Percentiles rank a stretch among this genome's conserved stretches.
Evolutionary conservation across 35 echinoderm and acorn worm species (phyloP).

Genomic region (Holothuria glaberrima): DNA sequence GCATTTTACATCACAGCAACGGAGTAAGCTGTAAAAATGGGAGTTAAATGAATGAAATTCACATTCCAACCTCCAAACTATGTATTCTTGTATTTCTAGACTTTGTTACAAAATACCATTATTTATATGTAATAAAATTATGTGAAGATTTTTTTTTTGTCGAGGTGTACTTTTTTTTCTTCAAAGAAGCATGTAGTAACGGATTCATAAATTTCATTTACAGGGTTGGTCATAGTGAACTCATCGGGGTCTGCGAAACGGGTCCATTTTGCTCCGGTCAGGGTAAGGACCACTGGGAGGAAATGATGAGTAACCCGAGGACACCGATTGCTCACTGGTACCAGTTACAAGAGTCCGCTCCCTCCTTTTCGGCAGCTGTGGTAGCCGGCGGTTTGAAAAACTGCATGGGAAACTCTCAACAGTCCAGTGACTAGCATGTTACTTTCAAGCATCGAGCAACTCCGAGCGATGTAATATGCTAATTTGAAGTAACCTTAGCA

Average conservation of each 20-base stretch:
- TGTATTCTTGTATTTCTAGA: too few relatives aligned
- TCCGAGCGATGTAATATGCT: too few relatives aligned
- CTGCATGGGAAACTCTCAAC: conserved; percentile 84
- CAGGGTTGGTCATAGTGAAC: conserved; percentile 97
- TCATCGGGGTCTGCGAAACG: conserved; percentile 94
- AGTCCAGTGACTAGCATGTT: conserved; percentile 55
- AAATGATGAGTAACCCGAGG: conserved; percentile 87
- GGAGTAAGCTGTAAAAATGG: too few relatives aligned
- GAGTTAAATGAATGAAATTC: too few relatives aligned
- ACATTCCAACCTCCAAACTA: too few relatives aligned
- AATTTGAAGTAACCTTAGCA: too few relatives aligned
- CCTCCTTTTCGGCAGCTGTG: conserved; percentile 68
- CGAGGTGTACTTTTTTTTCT: too few relatives aligned
- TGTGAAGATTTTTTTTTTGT: too few relatives aligned
- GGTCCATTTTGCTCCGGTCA: conserved; percentile 79
- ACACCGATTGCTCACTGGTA: conserved; percentile 94
- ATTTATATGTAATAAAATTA: not conserved
- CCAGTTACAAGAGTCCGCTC: conserved; percentile 83
- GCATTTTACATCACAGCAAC: too few relatives aligned
- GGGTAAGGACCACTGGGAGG: conserved; percentile 89
- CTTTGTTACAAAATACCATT: too few relatives aligned
- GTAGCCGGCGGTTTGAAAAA: conserved; percentile 74
- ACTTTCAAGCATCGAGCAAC: too few relatives aligned
- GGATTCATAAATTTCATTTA: not conserved
- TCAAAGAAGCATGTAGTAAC: not conserved